Base-by-base conservation (phyloP, 2,113 vertebrate genomes). In the Phasianus colchicus region DNA sequence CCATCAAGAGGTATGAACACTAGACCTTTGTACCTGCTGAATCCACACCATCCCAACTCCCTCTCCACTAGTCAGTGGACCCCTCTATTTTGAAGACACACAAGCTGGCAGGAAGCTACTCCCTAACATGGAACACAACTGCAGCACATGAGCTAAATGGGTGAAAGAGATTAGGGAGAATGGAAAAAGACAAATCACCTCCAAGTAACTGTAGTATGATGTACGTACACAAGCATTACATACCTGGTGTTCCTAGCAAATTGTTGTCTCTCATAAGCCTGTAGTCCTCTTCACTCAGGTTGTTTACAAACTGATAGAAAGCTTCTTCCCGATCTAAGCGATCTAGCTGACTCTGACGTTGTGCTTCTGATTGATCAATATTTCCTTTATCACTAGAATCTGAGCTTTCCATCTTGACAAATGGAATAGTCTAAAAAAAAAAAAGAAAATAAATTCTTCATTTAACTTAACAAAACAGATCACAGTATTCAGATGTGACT, bases 251-350 rank as follows among this genome's bases (percentile, higher is more conserved):
- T 86, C 99, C 99, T 82, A 99, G 97, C 83, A 99, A 98, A 95
- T 99, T 99, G 97, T 99, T 99, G 96, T 99, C 99, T 92, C 99
- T 99, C 99, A 99, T 99, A 87, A 99, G 98, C 76, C 99, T 98
- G 97, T 99, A 99, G 94, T 99, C 99, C 88, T 99, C 99, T 94
- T 99, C 99, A 90, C 99, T 99, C 91, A 99, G 98, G 96, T 99
- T 99, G 98, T 99, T 99, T 81, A 99, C 99, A 97, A 99, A 99
- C 89, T 99, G 99, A 96, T 99, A 99, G 97, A 99, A 99, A 92
- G 99, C 99, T 96, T 99, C 99, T 84, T 99, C 99, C 87, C 99
- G 97, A 96, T 98, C 98, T 76, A 99, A 97, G 14, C 99, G 98
- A 94, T 99, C 99, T 94, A 98, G 98, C 86, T 99, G 99, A 94